Evolutionary conservation across 2,113 vertebrate species (phyloP), one percentile per base, ranked within the genome.

Genomic region (Arothron firmamentum): DNA sequence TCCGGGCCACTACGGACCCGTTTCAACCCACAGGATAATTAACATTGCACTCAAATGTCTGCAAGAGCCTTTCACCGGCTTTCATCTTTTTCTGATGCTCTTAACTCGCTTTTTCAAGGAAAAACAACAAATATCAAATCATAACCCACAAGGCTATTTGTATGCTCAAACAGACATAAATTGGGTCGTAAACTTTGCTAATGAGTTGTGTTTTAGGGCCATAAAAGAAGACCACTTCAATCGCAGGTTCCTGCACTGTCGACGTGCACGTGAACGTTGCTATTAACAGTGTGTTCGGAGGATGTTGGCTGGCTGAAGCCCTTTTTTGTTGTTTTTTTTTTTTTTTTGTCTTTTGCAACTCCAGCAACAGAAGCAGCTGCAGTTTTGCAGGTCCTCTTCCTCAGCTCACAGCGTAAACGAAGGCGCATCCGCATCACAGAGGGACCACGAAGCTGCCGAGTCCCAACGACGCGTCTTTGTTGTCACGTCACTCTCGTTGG

Each of bases 11-110:
- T 49, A 57, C 21, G 48, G 83, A 64, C 82, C 70, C 69, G 54
- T 74, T 84, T 81, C 75, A 55, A 84, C 79, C 88, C 79, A 82
- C 76, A 82, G 71, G 74, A 79, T 84, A 88, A 90, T 89, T 88
- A 89, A 85, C 76, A 87, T 83, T 74, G 75, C 53, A 80, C 73
- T 80, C 70, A 67, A 42, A 62, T 64, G 79, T 74, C 59, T 69
- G 23, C 43, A 53, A 62, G 59, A 61, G 75, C 46, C 56, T 49
- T n/a, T 65, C 60, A 52, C 55, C 52, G 23, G 70, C 56, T 61
- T 57, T 52, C 52, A 41, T 60, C 62, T 63, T 67, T 38, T 66
- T 21, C 60, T 19, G 41, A 49, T 60, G 28, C 53, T 72, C 61
- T 60, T 19, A 53, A 52, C 47, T 41, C 50, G 56, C 41, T n/a